These are phyloP conservation scores for Ormyrus rosae DNA, from an alignment of 2,888 invertebrate genomes.

Conservation along the genomic window DNA sequence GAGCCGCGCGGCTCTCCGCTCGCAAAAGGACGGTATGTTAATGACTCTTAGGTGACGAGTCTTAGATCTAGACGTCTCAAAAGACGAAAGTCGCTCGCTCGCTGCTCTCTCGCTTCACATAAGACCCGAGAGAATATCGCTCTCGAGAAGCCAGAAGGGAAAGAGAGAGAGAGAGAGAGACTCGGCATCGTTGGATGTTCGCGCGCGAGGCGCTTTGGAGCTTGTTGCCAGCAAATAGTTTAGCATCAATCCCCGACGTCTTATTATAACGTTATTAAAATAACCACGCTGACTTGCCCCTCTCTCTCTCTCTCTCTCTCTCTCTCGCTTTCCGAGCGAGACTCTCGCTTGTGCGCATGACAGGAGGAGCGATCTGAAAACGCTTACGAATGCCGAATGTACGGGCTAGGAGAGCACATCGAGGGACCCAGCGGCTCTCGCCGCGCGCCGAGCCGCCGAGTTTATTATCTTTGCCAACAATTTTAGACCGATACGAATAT, in stretches of 20 bases:
- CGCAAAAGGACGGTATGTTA: constrained; percentile 68
- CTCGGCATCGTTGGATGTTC: constrained; percentile 57
- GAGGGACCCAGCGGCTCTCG: not conserved
- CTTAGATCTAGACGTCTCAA: constrained; percentile 72
- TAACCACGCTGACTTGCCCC: constrained; percentile 69
- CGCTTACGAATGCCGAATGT: constrained; percentile 26
- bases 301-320: constrained; percentile 48
- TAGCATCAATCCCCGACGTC: constrained; percentile 75
- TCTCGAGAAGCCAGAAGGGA: constrained; percentile 1
- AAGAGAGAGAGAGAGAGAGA: constrained; percentile 34
- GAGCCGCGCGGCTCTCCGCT: not conserved
- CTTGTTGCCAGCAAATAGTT: constrained; percentile 75
- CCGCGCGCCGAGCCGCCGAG: constrained; percentile 4
- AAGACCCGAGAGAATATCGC: not conserved
- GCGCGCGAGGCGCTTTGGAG: constrained; percentile 65
- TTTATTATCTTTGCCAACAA: constrained; percentile 50
- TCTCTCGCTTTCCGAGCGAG: not conserved
- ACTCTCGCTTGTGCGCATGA: constrained; percentile 21
- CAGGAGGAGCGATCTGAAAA: constrained; percentile 46
- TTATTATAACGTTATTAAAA: constrained; percentile 76
- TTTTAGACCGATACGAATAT: constrained; percentile 37
- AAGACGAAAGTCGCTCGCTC: constrained; percentile 54
- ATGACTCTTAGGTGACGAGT: constrained; percentile 74
- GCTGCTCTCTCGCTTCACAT: not conserved
- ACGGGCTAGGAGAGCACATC: constrained; percentile 15